Evolutionary conservation across 2,888 invertebrate species (phyloP), one percentile per base, ranked within the genome.

Genomic region (Hemithea aestivaria): DNA sequence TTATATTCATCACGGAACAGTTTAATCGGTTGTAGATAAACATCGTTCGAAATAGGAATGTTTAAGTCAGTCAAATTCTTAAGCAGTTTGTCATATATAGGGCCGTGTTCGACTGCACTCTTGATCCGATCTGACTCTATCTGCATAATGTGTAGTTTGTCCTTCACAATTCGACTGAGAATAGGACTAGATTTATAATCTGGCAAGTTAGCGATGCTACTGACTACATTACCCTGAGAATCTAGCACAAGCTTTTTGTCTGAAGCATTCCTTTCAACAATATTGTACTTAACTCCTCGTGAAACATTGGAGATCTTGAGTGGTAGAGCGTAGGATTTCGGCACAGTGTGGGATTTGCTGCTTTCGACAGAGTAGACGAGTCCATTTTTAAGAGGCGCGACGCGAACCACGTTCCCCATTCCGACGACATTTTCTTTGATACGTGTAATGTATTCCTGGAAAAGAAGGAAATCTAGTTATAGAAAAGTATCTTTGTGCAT

Each of bases 391-490:
- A 76, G 76, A 4, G 87, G 88, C 3, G 87, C 89, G 39, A 91
- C 89, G 70, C 93, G 77, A 2, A 90, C 90, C 7, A 93, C 92
- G 65, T 89, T 90, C 35, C 93, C 94, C 84, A 93, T 92, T 3
- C 94, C 94, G 8, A 92, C 91, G 39, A 91, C 93, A 72, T 92
- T 90, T 33, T 90, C 91, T 53, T 92, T 91, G 53, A 93, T 89
- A 40, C 84, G 78, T 2, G 81, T 78, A 28, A 87, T 85, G 53
- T 87, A 87, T 71, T 87, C 87, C 85, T 87, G 69, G 30, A 73
- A 62, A 48, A 41, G 40, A 35, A 40, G n/a, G n/a, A n/a, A n/a
- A n/a, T n/a, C n/a, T n/a, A n/a, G n/a, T n/a, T n/a, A n/a, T n/a
- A n/a, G n/a, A n/a, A n/a, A n/a, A n/a, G n/a, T n/a, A n/a, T n/a